These are phyloP conservation scores for Adrianichthys oophorus DNA, from an alignment of 2,797 vertebrate species.

Conservation along the genomic window DNA sequence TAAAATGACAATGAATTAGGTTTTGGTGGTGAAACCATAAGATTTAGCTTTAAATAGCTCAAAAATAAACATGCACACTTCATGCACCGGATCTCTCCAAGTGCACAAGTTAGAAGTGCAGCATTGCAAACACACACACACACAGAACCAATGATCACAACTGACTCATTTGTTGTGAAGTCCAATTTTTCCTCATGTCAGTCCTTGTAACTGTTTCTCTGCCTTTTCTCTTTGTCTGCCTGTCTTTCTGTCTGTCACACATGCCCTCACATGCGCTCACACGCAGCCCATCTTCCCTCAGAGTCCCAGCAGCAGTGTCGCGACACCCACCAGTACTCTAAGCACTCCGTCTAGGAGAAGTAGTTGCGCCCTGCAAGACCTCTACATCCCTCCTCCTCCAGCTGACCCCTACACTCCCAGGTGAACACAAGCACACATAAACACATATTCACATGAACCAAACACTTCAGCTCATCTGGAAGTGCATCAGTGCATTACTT, in stretches of 20 bases:
- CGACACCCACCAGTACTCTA: constrained; percentile 95
- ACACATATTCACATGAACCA: neutral
- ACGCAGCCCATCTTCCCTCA: constrained; percentile 93
- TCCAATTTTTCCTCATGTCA: constrained; percentile 54
- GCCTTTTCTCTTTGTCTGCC: constrained; percentile 26
- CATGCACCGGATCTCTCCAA: constrained; percentile 1
- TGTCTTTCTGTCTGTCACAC: constrained; percentile 38
- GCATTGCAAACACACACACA: constrained; percentile 42
- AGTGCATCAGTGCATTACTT: neutral
- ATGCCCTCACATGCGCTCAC: constrained; percentile 31
- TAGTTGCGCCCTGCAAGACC: constrained; percentile 95
- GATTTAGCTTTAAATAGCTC: no score
- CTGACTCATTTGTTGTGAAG: constrained; percentile 44
- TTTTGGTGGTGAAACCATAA: no score
- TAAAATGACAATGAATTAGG: no score
- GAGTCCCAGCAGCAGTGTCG: constrained; percentile 96
- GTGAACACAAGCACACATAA: constrained; percentile 61
- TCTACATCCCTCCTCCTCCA: constrained; percentile 96
- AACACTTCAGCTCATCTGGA: neutral
- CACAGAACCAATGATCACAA: constrained; percentile 29
- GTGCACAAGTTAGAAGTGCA: constrained; percentile 45
- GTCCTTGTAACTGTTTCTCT: constrained; percentile 54
- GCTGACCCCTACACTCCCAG: constrained; percentile 96
- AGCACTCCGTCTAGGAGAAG: constrained; percentile 95
- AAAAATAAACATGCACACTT: no score